These are phyloP conservation scores for Choloepus hoffmanni DNA, from an alignment of 2,113 vertebrate genomes.

Conservation along the genomic window DNA sequence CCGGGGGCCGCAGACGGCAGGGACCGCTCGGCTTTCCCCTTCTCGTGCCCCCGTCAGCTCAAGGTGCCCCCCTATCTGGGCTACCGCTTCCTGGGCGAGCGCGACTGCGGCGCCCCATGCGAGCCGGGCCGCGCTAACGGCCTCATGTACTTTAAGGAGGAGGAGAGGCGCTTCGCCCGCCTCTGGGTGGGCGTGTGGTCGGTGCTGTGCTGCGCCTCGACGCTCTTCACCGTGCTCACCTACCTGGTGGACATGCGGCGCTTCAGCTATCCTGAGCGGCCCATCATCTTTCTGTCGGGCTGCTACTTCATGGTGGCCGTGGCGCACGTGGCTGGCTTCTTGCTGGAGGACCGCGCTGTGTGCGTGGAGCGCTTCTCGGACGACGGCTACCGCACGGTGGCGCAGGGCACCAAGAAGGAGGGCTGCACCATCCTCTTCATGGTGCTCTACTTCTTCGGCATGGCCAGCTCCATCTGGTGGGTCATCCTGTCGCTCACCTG, in stretches of 20 bases:
- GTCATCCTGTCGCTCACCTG: conserved; percentile 95
- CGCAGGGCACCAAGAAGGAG: conserved; percentile 95
- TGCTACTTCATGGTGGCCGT: conserved; percentile 97
- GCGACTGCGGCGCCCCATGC: conserved; percentile 95
- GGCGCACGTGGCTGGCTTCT: conserved; percentile 91
- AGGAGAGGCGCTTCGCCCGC: conserved; percentile 92
- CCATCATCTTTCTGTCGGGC: conserved; percentile 95
- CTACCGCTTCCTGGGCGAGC: conserved; percentile 93
- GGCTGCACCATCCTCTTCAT: conserved; percentile 96
- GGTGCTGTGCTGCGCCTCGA: conserved; percentile 92
- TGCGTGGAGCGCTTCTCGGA: conserved; percentile 93
- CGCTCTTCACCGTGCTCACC: conserved; percentile 95
- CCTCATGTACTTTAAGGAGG: conserved; percentile 95
- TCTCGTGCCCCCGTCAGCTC: conserved; percentile 94
- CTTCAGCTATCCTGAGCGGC: conserved; percentile 94
- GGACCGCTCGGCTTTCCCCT: conserved; percentile 82
- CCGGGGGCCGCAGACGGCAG: conserved; percentile 64
- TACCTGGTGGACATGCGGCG: conserved; percentile 93
- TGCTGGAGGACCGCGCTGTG: conserved; percentile 93
- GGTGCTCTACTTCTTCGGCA: conserved; percentile 96
- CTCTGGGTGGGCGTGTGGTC: conserved; percentile 95
- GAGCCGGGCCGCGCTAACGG: conserved; percentile 91
- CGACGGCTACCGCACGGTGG: conserved; percentile 92
- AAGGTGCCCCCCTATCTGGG: conserved; percentile 93
- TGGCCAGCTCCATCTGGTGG: conserved; percentile 98